These are phyloP conservation scores for Frankliniella intonsa DNA, from an alignment of 2,888 invertebrate genomes.

Conservation along the genomic window DNA sequence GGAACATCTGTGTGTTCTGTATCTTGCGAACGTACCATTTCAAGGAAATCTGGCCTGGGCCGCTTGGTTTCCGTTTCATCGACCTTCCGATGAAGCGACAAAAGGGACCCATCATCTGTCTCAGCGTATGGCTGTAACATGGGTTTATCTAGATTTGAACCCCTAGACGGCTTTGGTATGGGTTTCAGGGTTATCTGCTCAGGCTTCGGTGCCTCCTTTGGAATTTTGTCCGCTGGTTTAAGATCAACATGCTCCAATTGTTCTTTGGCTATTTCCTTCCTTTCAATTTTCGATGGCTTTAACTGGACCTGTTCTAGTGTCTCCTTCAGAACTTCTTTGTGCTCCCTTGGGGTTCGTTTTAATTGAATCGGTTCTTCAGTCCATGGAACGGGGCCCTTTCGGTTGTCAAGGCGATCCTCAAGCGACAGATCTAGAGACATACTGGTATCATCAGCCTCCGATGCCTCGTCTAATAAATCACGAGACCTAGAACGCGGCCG, in stretches of 20 bases:
- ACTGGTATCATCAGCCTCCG: not conserved
- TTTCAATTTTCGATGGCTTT: constrained; percentile 53
- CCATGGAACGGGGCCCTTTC: constrained; percentile 42
- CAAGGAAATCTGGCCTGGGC: constrained; percentile 6
- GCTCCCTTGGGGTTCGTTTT: constrained; percentile 41
- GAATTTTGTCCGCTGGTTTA: constrained; percentile 33
- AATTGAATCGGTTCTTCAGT: constrained; percentile 44
- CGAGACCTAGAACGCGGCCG: not conserved
- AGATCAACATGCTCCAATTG: constrained; percentile 40
- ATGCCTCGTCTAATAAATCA: not conserved
- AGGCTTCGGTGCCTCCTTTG: not conserved
- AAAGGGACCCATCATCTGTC: not conserved
- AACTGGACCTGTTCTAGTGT: constrained; percentile 43
- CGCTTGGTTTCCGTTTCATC: not conserved
- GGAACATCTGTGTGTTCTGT: not conserved
- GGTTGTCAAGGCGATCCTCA: constrained; percentile 30
- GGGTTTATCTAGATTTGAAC: not conserved
- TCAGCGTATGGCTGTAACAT: not conserved
- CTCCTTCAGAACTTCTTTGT: constrained; percentile 41
- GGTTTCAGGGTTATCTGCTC: not conserved
- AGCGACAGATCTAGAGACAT: not conserved
- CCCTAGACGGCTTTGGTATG: not conserved
- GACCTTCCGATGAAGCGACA: not conserved
- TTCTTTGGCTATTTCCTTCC: constrained; percentile 41
- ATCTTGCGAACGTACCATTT: not conserved